These are phyloP conservation scores for Neria commutata DNA, from an alignment of 2,888 invertebrate genomes.

Conservation along the genomic window DNA sequence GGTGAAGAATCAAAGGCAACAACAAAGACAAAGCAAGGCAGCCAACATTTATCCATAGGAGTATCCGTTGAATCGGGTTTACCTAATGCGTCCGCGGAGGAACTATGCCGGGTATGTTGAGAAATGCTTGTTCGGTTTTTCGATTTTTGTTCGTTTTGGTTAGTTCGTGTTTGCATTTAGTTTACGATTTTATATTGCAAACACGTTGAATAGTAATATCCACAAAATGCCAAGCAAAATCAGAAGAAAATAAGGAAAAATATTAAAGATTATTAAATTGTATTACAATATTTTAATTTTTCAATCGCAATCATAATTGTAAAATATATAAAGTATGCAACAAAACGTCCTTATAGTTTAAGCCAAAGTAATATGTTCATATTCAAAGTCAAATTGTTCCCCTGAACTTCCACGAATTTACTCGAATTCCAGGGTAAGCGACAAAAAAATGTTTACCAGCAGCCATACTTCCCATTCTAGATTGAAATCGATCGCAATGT, in stretches of 20 bases:
- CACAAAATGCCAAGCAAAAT: slow-evolving; percentile 17
- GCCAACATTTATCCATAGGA: no score
- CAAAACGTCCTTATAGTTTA: slow-evolving; percentile 29
- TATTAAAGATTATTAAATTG: no score
- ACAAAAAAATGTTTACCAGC: no score
- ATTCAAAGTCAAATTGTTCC: no score
- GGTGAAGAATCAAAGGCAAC: no score
- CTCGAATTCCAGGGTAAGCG: no score
- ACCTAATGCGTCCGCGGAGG: slow-evolving; percentile 58
- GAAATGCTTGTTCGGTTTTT: slow-evolving; percentile 48
- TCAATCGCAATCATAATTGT: slow-evolving; percentile 26
- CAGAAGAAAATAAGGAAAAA: slow-evolving; percentile 25
- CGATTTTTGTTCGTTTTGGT: slow-evolving; percentile 23
- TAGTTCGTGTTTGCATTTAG: slow-evolving; percentile 14
- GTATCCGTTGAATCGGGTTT: no score
- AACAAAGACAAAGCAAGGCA: no score
- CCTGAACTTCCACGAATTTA: no score
- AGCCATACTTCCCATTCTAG: no score
- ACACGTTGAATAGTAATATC: slow-evolving; percentile 8
- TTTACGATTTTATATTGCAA: neutral
- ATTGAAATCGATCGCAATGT: no score
- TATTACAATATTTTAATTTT: slow-evolving; percentile 31
- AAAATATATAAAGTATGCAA: slow-evolving; percentile 31
- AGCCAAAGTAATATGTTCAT: slow-evolving; percentile 30
- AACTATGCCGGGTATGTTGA: slow-evolving; percentile 58